phyloP scores from a whole-genome alignment of 2,113 vertebrate species.

The Carlito syrichta region DNA sequence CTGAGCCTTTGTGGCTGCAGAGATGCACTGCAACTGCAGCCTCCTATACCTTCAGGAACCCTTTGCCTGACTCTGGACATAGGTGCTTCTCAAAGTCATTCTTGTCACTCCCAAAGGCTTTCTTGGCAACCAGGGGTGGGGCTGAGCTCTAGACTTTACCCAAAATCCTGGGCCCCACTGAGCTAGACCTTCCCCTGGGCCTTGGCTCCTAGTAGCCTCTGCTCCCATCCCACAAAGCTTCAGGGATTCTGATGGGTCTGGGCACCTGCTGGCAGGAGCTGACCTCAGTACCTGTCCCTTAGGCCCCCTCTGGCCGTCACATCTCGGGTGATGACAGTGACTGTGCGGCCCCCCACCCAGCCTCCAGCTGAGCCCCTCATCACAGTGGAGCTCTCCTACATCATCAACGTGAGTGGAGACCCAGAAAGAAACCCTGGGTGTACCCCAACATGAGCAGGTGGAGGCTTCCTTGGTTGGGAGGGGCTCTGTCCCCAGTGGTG shows the following conservation, averaged over 20 bases:
- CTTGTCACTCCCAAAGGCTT: background rate
- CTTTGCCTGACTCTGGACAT: background rate
- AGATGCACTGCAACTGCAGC: background rate
- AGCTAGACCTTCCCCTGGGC: background rate
- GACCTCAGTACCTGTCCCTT: conserved; percentile 21
- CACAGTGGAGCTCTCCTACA: conserved; percentile 93
- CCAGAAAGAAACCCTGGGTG: background rate
- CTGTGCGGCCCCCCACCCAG: conserved; percentile 91
- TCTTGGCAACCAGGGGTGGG: background rate
- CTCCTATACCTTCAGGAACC: background rate
- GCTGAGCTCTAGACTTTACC: background rate
- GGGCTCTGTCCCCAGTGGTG: accelerated
- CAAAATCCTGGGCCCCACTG: background rate
- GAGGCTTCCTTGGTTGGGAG: background rate
- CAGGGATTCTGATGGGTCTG: background rate
- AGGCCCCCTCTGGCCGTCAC: conserved; percentile 92
- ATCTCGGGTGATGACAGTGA: conserved; percentile 95
- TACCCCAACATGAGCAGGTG: background rate
- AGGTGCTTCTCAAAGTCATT: background rate
- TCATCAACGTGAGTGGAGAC: conserved; percentile 91
- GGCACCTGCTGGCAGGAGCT: background rate
- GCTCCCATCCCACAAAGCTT: background rate
- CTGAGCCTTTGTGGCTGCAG: background rate
- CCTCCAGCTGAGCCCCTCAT: conserved; percentile 90
- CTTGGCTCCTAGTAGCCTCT: background rate